Evolutionary conservation across 2,797 vertebrate species (phyloP), one percentile per base, ranked within the genome.

Genomic region (Oreochromis grahami): DNA sequence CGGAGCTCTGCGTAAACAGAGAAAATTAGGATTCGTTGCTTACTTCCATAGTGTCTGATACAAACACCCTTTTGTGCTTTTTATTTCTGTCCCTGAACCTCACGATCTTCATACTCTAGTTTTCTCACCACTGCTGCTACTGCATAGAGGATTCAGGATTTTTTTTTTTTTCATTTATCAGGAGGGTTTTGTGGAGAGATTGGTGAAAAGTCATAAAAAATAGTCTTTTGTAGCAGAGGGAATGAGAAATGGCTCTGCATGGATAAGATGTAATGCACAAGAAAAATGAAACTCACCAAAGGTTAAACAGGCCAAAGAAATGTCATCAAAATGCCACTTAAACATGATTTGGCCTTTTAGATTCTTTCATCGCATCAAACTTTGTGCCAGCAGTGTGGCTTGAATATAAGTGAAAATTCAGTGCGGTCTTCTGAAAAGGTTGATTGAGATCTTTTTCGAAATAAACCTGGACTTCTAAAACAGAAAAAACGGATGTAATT

Each of bases 281-380:
- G 89, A 90, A 93, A 93, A 93, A 92, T 89, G 84, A 94, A 91
- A 89, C 86, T 87, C 85, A 84, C 86, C 86, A 95, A 95, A 96
- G 93, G 94, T 95, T 95, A 95, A 95, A 94, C 91, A 95, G 94
- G 93, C 94, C 92, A 93, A 93, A 94, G 94, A 95, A 96, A 96
- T 96, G 94, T 93, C 95, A 96, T 95, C 93, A 94, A 96, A 96
- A 95, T 95, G 94, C 92, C 95, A 94, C 92, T 96, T 95, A 94
- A 94, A 94, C 87, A 92, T 85, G 93, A 93, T 92, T 92, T 96
- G 94, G 93, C 95, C 95, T 95, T 96, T 95, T 87, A 85, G 88
- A 92, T 92, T 90, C 91, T 93, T 95, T 94, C 93, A 95, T 95
- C 85, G 7, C 88, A 91, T 94, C 88, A 87, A 90, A 92, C 88